Conservation (phyloP, 2,888 invertebrate species). For the Perithous albicinctus region DNA sequence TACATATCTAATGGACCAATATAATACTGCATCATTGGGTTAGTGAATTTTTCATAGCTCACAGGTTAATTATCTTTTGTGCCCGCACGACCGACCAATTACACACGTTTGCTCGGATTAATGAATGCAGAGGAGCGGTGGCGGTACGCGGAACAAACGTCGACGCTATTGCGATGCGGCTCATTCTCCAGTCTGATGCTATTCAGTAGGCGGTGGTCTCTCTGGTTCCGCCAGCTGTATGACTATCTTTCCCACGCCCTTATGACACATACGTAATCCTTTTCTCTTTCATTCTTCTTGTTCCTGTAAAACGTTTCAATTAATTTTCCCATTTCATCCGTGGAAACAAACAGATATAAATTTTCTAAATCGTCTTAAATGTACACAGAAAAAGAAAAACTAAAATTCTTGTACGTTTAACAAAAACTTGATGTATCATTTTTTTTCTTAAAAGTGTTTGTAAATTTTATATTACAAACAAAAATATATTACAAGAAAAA, state of each 20-base stretch:
- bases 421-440: too few relatives aligned
- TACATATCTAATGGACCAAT: slow-evolving; percentile 26
- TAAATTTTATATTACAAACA: too few relatives aligned
- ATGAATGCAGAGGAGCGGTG: slow-evolving; percentile 64
- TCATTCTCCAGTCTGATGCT: slow-evolving; percentile 42
- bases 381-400: too few relatives aligned
- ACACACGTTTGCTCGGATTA: slow-evolving; percentile 69
- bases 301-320: slow-evolving; percentile 37
- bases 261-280: slow-evolving; percentile 56
- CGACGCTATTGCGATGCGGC: slow-evolving; percentile 32
- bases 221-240: slow-evolving; percentile 30
- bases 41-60: slow-evolving; percentile 35
- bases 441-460: too few relatives aligned
- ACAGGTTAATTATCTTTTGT: slow-evolving; percentile 59
- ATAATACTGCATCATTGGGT: slow-evolving; percentile 1
- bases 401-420: too few relatives aligned
- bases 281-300: slow-evolving; percentile 29
- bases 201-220: slow-evolving; percentile 45
- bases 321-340: slow-evolving; percentile 7
- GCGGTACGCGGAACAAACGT: slow-evolving; percentile 35
- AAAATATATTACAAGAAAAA: too few relatives aligned
- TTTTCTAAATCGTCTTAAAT: not conserved
- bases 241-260: slow-evolving; percentile 68
- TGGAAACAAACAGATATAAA: slow-evolving; percentile 17
- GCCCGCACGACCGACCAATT: slow-evolving; percentile 61